Evolutionary conservation across 2,113 vertebrate genomes (phyloP).

Genomic region (Dasyornis broadbenti): DNA sequence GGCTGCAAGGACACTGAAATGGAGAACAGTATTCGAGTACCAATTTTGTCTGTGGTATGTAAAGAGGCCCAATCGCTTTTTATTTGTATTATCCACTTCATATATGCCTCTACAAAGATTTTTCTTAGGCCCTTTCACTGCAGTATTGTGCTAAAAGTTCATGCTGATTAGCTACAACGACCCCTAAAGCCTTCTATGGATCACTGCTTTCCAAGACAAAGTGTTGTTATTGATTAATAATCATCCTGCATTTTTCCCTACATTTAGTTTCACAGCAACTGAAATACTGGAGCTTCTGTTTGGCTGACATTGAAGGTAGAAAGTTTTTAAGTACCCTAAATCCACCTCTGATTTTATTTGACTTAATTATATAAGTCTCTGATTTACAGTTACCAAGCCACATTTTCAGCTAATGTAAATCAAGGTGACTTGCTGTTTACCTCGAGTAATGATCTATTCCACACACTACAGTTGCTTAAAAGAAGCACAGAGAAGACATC

Average conservation of each 20-base stretch:
- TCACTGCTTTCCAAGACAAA: not conserved
- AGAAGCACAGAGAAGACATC: not conserved
- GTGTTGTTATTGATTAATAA: not conserved
- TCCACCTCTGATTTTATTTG: not conserved
- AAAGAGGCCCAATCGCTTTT: fast-evolving
- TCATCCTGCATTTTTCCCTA: not conserved
- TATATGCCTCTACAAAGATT: not conserved
- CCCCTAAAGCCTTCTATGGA: not conserved
- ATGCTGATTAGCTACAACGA: not conserved
- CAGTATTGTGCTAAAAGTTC: not conserved
- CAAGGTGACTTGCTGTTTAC: slow-evolving; percentile 8
- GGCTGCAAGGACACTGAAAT: fast-evolving
- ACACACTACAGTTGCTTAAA: not conserved
- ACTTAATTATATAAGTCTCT: not conserved
- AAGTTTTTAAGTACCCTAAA: not conserved
- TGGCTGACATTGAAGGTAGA: not conserved
- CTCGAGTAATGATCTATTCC: not conserved
- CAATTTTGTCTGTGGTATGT: not conserved
- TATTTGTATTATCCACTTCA: not conserved
- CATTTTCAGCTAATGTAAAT: not conserved
- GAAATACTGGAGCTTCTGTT: not conserved
- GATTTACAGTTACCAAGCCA: not conserved
- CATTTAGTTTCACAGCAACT: not conserved
- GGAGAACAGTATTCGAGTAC: not conserved
- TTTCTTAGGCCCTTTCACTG: not conserved